Base-by-base conservation (phyloP, 2,113 vertebrate genomes). In the Trochalopteron elliotii region DNA sequence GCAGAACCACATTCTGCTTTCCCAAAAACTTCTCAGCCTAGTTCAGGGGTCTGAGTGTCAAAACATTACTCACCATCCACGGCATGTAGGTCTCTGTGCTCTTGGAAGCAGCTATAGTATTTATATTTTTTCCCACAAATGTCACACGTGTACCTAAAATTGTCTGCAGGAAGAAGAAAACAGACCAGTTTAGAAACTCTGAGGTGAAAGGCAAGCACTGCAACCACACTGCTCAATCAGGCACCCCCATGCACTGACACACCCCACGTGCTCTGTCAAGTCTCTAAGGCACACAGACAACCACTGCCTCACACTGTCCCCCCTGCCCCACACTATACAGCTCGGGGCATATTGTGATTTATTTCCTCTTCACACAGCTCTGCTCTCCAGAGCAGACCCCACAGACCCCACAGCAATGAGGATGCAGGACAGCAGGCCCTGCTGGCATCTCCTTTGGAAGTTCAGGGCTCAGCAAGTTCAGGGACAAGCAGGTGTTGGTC, bases 111-210 rank as follows among this genome's bases (percentile, higher is more conserved):
- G 98, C 99, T 99, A 97, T 99, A 99, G 96, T 99, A 99, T 97
- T 99, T 99, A 82, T 99, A 99, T 93, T 99, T 99, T 98, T 99
- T 99, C 87, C 99, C 99, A 71, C 99, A 99, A 93, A 99, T 99
- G 97, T 99, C 99, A 97, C 99, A 99, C 0, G 99, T 99, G 97
- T 99, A 99, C 97, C 99, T 99, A 98, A 99, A 99, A 95, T 98
- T 99, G 97, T 98, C 99, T 99, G 98, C 31, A 71, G 96, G 95
- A 97, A 95, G 75, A 95, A 96, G 84, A 97, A 78, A 96, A 91
- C 49, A 89, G 69, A 39, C 0, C 20, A 39, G 21, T 68, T 94
- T 33, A 97, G 93, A 83, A 83, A 75, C 33, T 13, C 7, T 17
- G 65, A 87, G 60, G 47, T 35, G n/a, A 76, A 76, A 74, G 11